Percentiles rank a stretch among this genome's conserved stretches.
These are phyloP conservation scores for Atta texana DNA, from an alignment of 1,140 invertebrate species.

Conservation along the genomic window DNA sequence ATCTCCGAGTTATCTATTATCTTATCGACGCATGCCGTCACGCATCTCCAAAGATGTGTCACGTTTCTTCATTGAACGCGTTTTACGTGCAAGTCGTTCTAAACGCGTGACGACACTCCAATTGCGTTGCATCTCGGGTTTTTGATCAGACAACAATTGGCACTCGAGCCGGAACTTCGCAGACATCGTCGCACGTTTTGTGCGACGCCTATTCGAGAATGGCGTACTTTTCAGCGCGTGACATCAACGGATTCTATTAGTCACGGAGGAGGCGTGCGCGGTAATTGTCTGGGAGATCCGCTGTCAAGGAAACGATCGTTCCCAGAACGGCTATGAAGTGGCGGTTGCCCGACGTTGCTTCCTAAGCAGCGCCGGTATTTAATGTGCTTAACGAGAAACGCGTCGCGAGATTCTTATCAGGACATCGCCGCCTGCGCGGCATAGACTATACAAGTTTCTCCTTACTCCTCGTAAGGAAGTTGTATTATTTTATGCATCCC, in stretches of 20 bases:
- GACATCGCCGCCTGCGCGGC: slow-evolving; percentile 17
- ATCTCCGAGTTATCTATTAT: neutral
- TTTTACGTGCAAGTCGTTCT: slow-evolving; percentile 30
- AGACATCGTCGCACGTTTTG: slow-evolving; percentile 52
- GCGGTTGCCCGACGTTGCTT: slow-evolving; percentile 36
- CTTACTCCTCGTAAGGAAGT: slow-evolving; percentile 4
- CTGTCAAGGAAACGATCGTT: slow-evolving; percentile 56
- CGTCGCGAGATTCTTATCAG: slow-evolving; percentile 64
- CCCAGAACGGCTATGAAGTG: slow-evolving; percentile 43
- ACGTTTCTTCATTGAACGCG: slow-evolving; percentile 36
- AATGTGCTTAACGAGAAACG: slow-evolving; percentile 68
- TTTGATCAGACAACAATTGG: slow-evolving; percentile 9
- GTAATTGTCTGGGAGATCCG: slow-evolving; percentile 65
- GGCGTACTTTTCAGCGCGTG: slow-evolving; percentile 65
- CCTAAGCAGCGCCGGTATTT: slow-evolving; percentile 49
- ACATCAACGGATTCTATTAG: slow-evolving; percentile 72
- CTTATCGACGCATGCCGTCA: slow-evolving; percentile 29
- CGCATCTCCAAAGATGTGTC: slow-evolving; percentile 9
- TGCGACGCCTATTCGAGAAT: slow-evolving; percentile 23
- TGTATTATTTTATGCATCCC: slow-evolving; percentile 18
- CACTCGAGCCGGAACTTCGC: slow-evolving; percentile 27
- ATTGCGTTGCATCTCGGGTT: slow-evolving; percentile 18
- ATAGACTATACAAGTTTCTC: slow-evolving; percentile 42
- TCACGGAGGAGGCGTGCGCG: slow-evolving; percentile 56
- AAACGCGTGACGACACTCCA: slow-evolving; percentile 42